Evolutionary conservation across 2,113 vertebrate species (phyloP).

Genomic region (Odobenus rosmarus): DNA sequence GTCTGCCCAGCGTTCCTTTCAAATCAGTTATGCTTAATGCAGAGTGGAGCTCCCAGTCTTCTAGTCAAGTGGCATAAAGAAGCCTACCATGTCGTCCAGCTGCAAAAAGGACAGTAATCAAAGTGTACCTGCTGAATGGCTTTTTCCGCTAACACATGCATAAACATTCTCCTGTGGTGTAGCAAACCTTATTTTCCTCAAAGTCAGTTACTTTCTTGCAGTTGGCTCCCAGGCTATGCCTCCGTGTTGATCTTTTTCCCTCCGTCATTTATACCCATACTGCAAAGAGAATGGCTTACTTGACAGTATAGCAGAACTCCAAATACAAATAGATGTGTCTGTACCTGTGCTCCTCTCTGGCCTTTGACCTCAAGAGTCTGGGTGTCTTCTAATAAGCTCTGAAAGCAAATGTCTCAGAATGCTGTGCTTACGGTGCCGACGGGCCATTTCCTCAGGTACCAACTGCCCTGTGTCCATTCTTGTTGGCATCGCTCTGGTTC

Average conservation of each 20-base stretch:
- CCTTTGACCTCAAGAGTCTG: background rate
- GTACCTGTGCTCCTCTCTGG: background rate
- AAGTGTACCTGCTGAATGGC: background rate
- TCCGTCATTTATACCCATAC: background rate
- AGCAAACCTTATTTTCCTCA: background rate
- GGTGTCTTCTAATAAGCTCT: slow-evolving; percentile 31
- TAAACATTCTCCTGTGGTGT: background rate
- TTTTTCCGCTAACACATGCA: background rate
- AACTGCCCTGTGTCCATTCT: background rate
- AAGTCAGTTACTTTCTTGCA: background rate
- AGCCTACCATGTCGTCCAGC: background rate
- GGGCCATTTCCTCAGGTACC: background rate
- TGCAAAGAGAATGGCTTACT: background rate
- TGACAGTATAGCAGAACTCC: background rate
- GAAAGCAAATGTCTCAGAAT: background rate
- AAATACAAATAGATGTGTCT: background rate
- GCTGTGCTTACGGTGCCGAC: background rate
- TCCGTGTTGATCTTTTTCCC: background rate
- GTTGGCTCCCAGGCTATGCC: background rate
- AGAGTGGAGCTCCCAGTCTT: background rate
- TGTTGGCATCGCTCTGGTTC: background rate
- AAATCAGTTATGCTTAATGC: background rate
- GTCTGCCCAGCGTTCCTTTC: background rate
- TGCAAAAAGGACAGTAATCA: background rate
- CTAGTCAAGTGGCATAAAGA: background rate